These are phyloP conservation scores for Argya squamiceps DNA, from an alignment of 2,797 vertebrate species.

Conservation along the genomic window DNA sequence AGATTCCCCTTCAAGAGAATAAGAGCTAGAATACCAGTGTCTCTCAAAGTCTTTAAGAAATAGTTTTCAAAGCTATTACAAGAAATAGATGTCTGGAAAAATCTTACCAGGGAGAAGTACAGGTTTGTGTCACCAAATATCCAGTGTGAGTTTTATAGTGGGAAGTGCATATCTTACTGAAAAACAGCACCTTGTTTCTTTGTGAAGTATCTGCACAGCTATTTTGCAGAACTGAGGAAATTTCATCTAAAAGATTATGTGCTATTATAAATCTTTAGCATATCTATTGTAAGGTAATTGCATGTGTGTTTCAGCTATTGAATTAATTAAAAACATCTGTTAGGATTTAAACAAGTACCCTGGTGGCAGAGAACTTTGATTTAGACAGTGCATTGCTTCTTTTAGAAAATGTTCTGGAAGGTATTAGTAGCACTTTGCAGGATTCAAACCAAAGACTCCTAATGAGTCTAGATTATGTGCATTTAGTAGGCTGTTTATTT, in stretches of 20 bases:
- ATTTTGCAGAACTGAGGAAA: background rate
- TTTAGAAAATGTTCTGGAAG: background rate
- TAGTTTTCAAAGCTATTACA: background rate
- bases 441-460: background rate
- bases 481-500: background rate
- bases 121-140: background rate
- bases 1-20: background rate
- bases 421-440: background rate
- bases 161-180: background rate
- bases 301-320: background rate
- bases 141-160: background rate
- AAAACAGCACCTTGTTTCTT: background rate
- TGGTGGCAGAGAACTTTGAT: background rate
- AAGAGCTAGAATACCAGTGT: background rate
- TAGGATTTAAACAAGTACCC: background rate
- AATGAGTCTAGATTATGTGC: background rate
- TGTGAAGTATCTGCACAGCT: background rate
- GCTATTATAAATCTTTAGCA: background rate
- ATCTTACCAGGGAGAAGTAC: background rate
- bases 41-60: background rate
- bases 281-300: background rate
- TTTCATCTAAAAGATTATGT: background rate
- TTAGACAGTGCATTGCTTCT: background rate
- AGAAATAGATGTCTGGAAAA: background rate
- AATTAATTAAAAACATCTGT: background rate